phyloP scores from a whole-genome alignment of 2,888 invertebrate species.

The Molorchus minor region DNA sequence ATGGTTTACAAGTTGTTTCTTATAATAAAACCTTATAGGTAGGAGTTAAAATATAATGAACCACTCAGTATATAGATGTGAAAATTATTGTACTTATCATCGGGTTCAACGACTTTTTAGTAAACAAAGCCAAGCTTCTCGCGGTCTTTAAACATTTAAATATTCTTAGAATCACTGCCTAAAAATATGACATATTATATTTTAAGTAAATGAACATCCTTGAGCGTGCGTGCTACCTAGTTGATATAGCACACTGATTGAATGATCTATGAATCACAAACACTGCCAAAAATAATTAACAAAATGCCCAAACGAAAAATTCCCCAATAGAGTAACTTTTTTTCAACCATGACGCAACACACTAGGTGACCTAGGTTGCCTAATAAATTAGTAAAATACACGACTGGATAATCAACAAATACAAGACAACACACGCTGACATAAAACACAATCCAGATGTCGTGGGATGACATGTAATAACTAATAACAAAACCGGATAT shows the following conservation, averaged over 20 bases:
- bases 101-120: background rate
- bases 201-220: too few relatives aligned
- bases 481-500: slow-evolving; percentile 3
- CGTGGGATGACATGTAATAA: slow-evolving; percentile 6
- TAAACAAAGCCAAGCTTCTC: background rate
- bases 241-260: too few relatives aligned
- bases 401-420: background rate
- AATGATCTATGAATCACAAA: slow-evolving; percentile 1
- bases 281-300: background rate
- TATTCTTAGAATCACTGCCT: too few relatives aligned
- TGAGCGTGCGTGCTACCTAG: too few relatives aligned
- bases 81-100: too few relatives aligned
- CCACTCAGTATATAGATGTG: too few relatives aligned
- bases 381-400: slow-evolving; percentile 2
- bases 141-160: background rate
- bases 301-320: background rate
- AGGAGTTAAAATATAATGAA: too few relatives aligned
- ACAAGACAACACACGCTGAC: slow-evolving; percentile 12
- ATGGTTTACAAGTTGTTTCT: too few relatives aligned
- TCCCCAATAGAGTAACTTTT: background rate
- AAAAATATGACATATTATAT: too few relatives aligned
- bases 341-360: slow-evolving; percentile 3
- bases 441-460: slow-evolving; percentile 6
- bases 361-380: background rate
- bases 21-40: too few relatives aligned